These are phyloP conservation scores for Drosophila mulleri DNA, from an alignment of 2,888 invertebrate species.

Conservation along the genomic window DNA sequence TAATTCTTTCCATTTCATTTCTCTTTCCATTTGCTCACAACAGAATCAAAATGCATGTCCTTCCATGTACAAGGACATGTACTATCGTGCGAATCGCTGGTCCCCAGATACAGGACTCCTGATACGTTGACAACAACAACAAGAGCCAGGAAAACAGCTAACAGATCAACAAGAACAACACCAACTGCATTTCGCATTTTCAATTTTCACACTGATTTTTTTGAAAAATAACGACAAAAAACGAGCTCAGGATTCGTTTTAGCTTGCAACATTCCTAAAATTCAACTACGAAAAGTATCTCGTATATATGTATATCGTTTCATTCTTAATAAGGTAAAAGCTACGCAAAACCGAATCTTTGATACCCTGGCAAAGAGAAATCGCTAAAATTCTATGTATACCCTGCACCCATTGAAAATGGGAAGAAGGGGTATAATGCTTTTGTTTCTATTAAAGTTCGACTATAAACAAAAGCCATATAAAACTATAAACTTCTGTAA, in stretches of 20 bases:
- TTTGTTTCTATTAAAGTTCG: neutral
- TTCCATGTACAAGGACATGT: slow-evolving; percentile 95
- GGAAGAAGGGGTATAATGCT: too few species aligned
- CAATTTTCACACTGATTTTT: slow-evolving; percentile 66
- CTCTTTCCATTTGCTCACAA: neutral
- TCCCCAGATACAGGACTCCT: slow-evolving; percentile 84
- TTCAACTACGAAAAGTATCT: slow-evolving; percentile 5
- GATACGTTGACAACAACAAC: slow-evolving; percentile 83
- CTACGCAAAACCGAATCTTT: neutral
- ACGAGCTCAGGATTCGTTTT: slow-evolving; percentile 64
- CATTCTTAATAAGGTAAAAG: neutral
- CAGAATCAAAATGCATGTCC: slow-evolving; percentile 89
- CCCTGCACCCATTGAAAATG: too few species aligned
- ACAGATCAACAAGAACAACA: slow-evolving; percentile 42
- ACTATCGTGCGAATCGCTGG: slow-evolving; percentile 89
- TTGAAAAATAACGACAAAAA: slow-evolving; percentile 23
- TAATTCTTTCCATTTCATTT: too few species aligned
- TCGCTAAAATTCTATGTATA: neutral
- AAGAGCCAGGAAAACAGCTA: slow-evolving; percentile 39
- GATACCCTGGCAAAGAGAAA: slow-evolving; percentile 41
- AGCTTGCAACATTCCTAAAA: slow-evolving; percentile 56
- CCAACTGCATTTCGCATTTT: slow-evolving; percentile 53
- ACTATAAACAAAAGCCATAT: neutral
- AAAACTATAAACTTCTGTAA: neutral
- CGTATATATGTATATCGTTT: slow-evolving; percentile 7